phyloP scores from a whole-genome alignment of 2,113 vertebrate genomes.

The Oreochromis tanganicae region DNA sequence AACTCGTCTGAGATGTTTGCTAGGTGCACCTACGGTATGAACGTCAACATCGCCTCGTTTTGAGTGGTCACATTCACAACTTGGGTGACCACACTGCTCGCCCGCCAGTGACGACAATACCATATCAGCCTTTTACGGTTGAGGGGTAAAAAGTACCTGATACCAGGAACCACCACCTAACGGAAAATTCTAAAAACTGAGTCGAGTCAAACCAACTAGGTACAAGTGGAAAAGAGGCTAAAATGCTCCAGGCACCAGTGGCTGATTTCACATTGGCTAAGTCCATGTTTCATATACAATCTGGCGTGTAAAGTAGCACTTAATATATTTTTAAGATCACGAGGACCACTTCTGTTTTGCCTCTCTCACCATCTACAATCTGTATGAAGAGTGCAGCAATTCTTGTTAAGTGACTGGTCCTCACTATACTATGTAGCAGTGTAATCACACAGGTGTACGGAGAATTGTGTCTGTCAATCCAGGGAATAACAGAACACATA shows the following conservation, averaged over 20 bases:
- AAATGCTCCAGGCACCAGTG: background rate
- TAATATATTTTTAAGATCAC: background rate
- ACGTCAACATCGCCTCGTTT: background rate
- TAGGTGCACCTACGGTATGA: background rate
- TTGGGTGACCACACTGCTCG: background rate
- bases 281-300: background rate
- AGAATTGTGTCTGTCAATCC: background rate
- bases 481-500: background rate
- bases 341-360: background rate
- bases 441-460: background rate
- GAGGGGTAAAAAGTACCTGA: background rate
- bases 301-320: background rate
- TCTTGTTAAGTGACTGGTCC: background rate
- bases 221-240: background rate
- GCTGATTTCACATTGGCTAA: background rate
- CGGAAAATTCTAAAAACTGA: too few species aligned
- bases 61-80: background rate
- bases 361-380: background rate
- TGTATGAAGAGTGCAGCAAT: background rate
- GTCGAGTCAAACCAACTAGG: background rate
- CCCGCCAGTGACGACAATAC: background rate
- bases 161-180: background rate
- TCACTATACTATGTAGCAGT: background rate
- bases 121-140: background rate
- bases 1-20: background rate